Evolutionary conservation across 2,888 invertebrate species (phyloP).

Genomic region (Poecilobothrus nobilitatus): DNA sequence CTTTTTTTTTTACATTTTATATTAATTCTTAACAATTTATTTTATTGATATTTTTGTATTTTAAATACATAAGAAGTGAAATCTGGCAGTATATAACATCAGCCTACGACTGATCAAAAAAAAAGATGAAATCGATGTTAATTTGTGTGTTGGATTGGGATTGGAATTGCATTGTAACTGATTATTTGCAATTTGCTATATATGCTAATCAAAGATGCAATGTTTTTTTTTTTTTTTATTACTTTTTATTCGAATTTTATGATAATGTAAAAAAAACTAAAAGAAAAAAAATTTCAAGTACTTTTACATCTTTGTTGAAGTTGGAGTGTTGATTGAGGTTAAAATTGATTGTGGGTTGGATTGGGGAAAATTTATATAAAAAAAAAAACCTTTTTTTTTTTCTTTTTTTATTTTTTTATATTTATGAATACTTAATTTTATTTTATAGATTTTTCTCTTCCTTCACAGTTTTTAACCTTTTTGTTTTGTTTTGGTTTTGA

Average conservation of each 20-base stretch:
- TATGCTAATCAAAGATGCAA: conserved; percentile 3
- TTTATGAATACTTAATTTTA: no score
- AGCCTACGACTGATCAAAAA: not conserved
- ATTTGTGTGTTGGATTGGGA: not conserved
- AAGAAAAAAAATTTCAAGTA: not conserved
- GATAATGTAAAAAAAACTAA: not conserved
- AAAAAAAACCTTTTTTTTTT: not conserved
- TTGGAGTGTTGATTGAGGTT: conserved; percentile 2
- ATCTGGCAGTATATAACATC: not conserved
- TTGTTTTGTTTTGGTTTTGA: no score
- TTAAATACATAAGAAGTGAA: not conserved
- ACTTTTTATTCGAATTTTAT: not conserved
- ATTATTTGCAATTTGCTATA: no score
- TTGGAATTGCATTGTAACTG: no score
- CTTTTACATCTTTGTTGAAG: not conserved
- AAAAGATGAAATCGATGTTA: not conserved
- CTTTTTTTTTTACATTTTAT: no score
- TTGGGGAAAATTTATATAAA: not conserved
- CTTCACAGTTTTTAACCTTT: no score
- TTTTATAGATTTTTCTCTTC: no score
- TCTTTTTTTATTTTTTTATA: no score
- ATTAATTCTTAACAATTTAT: no score
- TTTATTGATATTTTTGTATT: not conserved
- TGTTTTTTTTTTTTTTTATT: no score
- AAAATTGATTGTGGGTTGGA: conserved; percentile 1